A percentile compares a stretch with the other conserved stretches of the same genome.
phyloP scores from a whole-genome alignment of 2,797 vertebrate species.

The Sebastiscus tertius region DNA sequence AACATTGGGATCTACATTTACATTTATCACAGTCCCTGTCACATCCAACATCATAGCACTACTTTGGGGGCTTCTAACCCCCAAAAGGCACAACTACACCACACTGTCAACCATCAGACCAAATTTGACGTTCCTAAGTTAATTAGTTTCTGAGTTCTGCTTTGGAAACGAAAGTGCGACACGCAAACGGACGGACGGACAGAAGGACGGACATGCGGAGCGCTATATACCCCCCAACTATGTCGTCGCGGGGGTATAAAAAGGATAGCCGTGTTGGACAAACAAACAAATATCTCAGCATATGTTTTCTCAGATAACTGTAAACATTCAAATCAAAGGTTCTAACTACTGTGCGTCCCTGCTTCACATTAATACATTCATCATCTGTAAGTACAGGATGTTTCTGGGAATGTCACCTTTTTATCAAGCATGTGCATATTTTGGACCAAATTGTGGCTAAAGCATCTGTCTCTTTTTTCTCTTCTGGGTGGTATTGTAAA shows the following conservation, averaged over 20 bases:
- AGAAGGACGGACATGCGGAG: no score
- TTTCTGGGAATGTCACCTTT: neutral
- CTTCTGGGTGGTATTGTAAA: neutral
- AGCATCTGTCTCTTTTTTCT: neutral
- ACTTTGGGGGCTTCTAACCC: no score
- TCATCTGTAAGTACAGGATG: neutral
- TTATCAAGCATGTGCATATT: neutral
- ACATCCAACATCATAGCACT: no score
- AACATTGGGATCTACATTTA: no score
- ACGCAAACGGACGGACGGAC: no score
- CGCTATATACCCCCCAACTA: no score
- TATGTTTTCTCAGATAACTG: neutral
- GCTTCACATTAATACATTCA: neutral
- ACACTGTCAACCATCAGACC: no score
- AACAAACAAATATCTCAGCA: neutral
- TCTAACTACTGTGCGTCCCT: neutral
- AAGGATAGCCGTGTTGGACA: neutral
- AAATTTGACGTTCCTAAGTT: no score
- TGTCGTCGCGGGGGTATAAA: neutral
- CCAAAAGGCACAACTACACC: no score
- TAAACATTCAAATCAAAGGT: neutral
- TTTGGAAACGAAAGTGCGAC: no score
- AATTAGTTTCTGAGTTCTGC: no score
- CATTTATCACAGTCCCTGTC: no score
- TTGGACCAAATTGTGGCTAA: neutral